These are phyloP conservation scores for Noctua fimbriata DNA, from an alignment of 2,888 invertebrate genomes.

Conservation along the genomic window DNA sequence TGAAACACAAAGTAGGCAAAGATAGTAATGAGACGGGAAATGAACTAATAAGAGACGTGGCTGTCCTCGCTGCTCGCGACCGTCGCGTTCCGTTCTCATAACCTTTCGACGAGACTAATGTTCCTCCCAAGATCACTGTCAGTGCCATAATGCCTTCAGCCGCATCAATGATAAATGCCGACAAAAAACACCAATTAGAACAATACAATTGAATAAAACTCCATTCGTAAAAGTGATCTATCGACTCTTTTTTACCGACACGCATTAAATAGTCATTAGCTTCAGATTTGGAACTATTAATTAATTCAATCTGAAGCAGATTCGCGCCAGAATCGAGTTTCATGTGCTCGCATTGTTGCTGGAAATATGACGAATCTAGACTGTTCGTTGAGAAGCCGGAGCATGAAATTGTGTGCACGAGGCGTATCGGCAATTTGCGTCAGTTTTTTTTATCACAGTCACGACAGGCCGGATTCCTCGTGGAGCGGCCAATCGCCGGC, in stretches of 20 bases:
- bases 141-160: constrained; percentile 72
- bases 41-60: constrained; percentile 51
- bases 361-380: constrained; percentile 88
- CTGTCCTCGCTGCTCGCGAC: constrained; percentile 43
- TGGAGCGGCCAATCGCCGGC: constrained; percentile 86
- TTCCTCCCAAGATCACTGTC: constrained; percentile 76
- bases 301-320: constrained; percentile 77
- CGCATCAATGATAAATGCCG: constrained; percentile 75
- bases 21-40: constrained; percentile 52
- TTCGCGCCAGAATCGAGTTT: constrained; percentile 67
- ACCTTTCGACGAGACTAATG: constrained; percentile 77
- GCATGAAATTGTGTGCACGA: constrained; percentile 90
- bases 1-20: constrained; percentile 35
- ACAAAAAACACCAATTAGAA: constrained; percentile 82
- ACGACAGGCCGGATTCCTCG: constrained; percentile 89
- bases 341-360: constrained; percentile 74
- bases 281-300: constrained; percentile 77
- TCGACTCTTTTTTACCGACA: constrained; percentile 72
- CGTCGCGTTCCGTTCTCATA: constrained; percentile 66
- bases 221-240: constrained; percentile 67
- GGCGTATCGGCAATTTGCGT: constrained; percentile 90
- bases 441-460: constrained; percentile 89
- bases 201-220: constrained; percentile 81
- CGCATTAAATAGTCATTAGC: constrained; percentile 82
- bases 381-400: constrained; percentile 84